A percentile compares a stretch with the other conserved stretches of the same genome.
These are phyloP conservation scores for Entomobrya multifasciata DNA, from an alignment of 2,888 invertebrate genomes.

Conservation along the genomic window DNA sequence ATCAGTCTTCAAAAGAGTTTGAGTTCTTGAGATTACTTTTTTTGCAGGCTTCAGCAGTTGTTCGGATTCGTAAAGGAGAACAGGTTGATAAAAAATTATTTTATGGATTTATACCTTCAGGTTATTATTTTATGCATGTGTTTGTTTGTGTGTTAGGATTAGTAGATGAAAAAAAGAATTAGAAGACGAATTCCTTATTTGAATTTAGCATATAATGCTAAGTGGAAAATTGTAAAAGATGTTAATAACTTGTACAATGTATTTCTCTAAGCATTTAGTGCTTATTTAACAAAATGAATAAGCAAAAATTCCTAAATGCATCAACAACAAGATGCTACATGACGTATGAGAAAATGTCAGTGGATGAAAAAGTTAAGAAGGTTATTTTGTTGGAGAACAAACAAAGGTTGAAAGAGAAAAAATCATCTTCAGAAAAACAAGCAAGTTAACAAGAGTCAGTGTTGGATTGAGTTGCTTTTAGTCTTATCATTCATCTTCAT, in stretches of 20 bases:
- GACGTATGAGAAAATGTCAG: too few relatives aligned
- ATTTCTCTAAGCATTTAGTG: not conserved
- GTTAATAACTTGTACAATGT: not conserved
- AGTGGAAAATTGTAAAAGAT: not conserved
- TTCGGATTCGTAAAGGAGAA: constrained; percentile 6
- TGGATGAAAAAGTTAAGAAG: too few relatives aligned
- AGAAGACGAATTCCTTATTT: constrained; percentile 26
- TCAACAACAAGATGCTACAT: not conserved
- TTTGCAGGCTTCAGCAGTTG: not conserved
- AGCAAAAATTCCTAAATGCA: constrained; percentile 13
- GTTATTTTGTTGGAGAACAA: too few relatives aligned
- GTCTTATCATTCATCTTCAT: too few relatives aligned
- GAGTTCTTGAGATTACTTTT: not conserved
- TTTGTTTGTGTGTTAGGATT: not conserved
- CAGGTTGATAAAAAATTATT: constrained; percentile 25
- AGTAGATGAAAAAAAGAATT: constrained; percentile 8
- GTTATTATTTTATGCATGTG: not conserved
- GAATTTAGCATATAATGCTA: not conserved
- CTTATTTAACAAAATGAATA: constrained; percentile 4
- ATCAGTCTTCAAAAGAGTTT: not conserved
- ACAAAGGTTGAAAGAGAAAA: too few relatives aligned
- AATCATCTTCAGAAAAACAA: too few relatives aligned
- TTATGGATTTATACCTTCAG: constrained; percentile 17
- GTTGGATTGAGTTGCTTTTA: too few relatives aligned
- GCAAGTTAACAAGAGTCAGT: too few relatives aligned